A percentile compares a stretch with the other conserved stretches of the same genome.
Evolutionary conservation across 2,113 vertebrate genomes (phyloP).

Genomic region (Edolisoma coerulescens): DNA sequence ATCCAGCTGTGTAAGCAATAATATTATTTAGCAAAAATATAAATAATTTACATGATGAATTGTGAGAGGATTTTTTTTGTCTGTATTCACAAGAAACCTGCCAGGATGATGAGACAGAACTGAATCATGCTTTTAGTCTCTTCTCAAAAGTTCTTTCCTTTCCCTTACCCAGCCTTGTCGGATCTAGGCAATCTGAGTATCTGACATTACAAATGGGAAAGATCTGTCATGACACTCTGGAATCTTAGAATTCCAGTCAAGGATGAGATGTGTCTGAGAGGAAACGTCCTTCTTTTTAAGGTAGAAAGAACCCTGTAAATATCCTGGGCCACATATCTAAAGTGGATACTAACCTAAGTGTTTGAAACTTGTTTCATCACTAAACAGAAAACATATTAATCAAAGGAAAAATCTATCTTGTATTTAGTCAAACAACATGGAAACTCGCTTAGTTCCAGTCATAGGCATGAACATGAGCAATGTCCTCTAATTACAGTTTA

Average conservation of each 20-base stretch:
- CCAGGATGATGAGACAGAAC: neutral
- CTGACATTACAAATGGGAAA: neutral
- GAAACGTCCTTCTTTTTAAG: neutral
- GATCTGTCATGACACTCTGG: neutral
- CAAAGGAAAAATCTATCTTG: neutral
- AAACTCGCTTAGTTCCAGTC: neutral
- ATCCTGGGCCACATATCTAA: neutral
- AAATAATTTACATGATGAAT: neutral
- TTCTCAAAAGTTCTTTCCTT: neutral
- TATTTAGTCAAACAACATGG: neutral
- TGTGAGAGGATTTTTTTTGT: neutral
- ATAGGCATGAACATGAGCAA: neutral
- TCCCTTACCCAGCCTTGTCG: neutral
- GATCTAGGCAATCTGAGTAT: neutral
- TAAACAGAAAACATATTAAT: neutral
- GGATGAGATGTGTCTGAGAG: neutral
- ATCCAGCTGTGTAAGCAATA: neutral
- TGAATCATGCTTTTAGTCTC: neutral
- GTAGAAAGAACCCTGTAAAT: rapidly evolving
- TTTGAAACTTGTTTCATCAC: neutral
- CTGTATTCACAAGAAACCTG: neutral
- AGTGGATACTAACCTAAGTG: neutral
- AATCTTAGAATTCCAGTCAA: neutral
- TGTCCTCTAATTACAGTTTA: neutral
- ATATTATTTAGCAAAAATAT: neutral